These are phyloP conservation scores for Atrichornis clamosus DNA, from an alignment of 2,113 vertebrate genomes.

Conservation along the genomic window DNA sequence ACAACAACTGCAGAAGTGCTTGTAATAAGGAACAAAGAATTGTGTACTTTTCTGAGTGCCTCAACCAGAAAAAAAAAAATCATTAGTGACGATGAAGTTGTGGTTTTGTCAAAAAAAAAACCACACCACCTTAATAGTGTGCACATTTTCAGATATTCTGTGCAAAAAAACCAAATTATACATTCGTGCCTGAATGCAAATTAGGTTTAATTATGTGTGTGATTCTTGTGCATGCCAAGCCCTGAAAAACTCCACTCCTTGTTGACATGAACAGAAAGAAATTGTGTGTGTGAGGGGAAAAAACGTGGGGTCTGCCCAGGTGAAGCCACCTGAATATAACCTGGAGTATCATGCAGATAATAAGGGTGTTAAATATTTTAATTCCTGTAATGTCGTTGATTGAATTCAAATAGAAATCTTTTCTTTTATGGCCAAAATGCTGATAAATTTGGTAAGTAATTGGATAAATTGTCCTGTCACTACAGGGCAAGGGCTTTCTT, in stretches of 20 bases:
- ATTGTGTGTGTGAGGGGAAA: not conserved
- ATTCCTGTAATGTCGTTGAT: not conserved
- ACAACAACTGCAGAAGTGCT: not conserved
- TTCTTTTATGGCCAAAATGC: not conserved
- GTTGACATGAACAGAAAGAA: not conserved
- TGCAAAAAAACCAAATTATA: not conserved
- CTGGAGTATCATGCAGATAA: not conserved
- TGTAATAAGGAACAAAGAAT: not conserved
- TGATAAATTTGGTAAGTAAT: not conserved
- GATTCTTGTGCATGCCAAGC: not conserved
- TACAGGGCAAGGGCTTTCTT: not conserved
- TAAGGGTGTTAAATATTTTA: not conserved
- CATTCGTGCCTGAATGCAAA: not conserved
- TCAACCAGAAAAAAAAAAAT: not conserved
- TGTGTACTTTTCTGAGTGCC: not conserved
- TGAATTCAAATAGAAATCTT: not conserved
- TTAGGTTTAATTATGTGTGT: not conserved
- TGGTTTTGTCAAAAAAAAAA: not conserved
- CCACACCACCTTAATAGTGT: accelerated
- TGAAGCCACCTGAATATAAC: not conserved
- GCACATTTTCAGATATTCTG: not conserved
- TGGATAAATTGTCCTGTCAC: not conserved
- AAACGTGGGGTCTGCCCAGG: not conserved
- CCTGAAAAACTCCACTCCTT: not conserved
- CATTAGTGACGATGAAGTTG: not conserved